phyloP scores from a whole-genome alignment of 2,888 invertebrate genomes.

The Brenthis ino region DNA sequence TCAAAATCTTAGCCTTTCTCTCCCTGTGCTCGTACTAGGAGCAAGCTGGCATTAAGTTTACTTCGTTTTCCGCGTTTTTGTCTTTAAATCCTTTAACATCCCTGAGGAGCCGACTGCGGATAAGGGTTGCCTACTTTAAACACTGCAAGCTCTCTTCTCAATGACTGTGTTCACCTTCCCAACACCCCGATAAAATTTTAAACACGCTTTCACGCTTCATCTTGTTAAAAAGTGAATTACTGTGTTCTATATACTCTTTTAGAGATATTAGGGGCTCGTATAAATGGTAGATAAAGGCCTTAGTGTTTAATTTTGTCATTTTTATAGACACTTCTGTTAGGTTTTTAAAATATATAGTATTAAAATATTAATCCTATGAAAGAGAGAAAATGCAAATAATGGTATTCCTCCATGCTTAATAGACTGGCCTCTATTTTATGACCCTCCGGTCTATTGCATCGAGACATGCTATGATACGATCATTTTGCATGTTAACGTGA shows the following conservation, averaged over 20 bases:
- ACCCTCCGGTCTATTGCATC: conserved; percentile 25
- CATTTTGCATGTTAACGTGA: conserved; percentile 28
- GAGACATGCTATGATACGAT: conserved; percentile 24
- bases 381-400: conserved; percentile 21
- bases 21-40: conserved; percentile 42
- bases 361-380: no score
- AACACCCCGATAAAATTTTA: conserved; percentile 63
- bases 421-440: conserved; percentile 27
- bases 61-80: conserved; percentile 54
- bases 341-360: not conserved
- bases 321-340: not conserved
- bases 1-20: conserved; percentile 56
- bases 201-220: conserved; percentile 54
- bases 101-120: conserved; percentile 55
- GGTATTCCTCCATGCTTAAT: conserved; percentile 27
- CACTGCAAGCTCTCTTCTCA: conserved; percentile 55
- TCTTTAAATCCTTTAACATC: conserved; percentile 51
- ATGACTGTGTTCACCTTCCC: conserved; percentile 49
- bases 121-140: conserved; percentile 68
- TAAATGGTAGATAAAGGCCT: conserved; percentile 18
- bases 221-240: conserved; percentile 48
- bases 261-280: conserved; percentile 26
- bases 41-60: conserved; percentile 49
- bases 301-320: conserved; percentile 4
- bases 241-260: conserved; percentile 41